phyloP scores from a whole-genome alignment of 2,113 vertebrate genomes.

The Chlorodrepanis virens region DNA sequence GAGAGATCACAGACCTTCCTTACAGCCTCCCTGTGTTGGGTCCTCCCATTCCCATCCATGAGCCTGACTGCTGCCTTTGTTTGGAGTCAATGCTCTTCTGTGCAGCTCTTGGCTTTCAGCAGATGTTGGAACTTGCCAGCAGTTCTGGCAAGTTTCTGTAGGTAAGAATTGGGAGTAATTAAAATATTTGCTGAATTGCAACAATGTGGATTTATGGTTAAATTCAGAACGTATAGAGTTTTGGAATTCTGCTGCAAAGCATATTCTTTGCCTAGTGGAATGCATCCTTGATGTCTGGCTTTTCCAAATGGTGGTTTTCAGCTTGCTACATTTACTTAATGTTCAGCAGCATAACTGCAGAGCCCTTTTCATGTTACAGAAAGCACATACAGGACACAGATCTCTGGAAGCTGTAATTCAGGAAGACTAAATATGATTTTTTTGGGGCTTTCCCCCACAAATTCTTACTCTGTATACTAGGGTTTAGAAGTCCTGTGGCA shows the following conservation, averaged over 20 bases:
- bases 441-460: not conserved
- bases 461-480: not conserved
- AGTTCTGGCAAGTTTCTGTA: not conserved
- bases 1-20: not conserved
- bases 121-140: too few relatives aligned
- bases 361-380: not conserved
- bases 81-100: not conserved
- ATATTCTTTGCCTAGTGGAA: not conserved
- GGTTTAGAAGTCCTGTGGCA: not conserved
- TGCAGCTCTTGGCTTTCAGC: not conserved
- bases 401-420: not conserved
- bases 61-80: not conserved
- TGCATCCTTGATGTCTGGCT: not conserved
- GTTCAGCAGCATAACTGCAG: not conserved
- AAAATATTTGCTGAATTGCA: not conserved
- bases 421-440: not conserved
- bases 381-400: not conserved
- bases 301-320: not conserved
- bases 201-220: not conserved
- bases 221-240: not conserved
- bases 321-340: not conserved
- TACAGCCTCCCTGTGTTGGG: not conserved
- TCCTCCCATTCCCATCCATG: not conserved
- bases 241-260: not conserved
- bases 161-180: not conserved